Base-by-base conservation (phyloP, 2,113 vertebrate species). In the Esox niger region DNA sequence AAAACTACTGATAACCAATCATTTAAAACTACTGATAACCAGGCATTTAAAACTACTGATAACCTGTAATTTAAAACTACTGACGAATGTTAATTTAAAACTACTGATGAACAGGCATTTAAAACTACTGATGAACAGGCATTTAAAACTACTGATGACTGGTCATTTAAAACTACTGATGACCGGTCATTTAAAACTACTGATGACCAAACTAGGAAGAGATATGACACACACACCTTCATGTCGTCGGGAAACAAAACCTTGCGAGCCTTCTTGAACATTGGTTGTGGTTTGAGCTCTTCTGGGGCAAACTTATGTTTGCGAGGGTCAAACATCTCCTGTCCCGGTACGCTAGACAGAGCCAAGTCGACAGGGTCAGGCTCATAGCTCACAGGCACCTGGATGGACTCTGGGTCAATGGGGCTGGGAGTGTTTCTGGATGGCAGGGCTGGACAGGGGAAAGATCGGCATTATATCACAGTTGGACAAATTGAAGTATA, bases 221-320 rank as follows among this genome's bases (percentile, higher is more conserved):
- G 30, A n/a, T n/a, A n/a, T n/a, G n/a, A 52, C 62, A 32, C 93
- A 91, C 75, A 94, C 93, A 95, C 94, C 94, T 95, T 95, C 90
- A 95, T 87, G 73, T 95, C 94, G 2, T 95, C 93, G 0, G 94
- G 91, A 77, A 95, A 94, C 87, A 95, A 95, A 83, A 95, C 84
- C 85, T 95, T 95, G 65, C 94, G 93, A 58, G 94, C 94, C 82
- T 95, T 95, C 88, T 95, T 95, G 82, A 95, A 95, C 94, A 95
- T 95, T 1, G 94, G 94, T 79, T 95, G 94, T 1, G 94, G 94
- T 67, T 95, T 95, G 70, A 95, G 91, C 84, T 95, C 94, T 49
- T 95, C 94, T 64, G 95, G 94, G 0, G 94, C 94, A 87, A 95
- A 95, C 82, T 94, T 95, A 88, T 88, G 92, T 75, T 94, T 95